A percentile compares a stretch with the other conserved stretches of the same genome.
These are phyloP conservation scores for Anabacerthia variegaticeps DNA, from an alignment of 2,797 vertebrate species.

Conservation along the genomic window DNA sequence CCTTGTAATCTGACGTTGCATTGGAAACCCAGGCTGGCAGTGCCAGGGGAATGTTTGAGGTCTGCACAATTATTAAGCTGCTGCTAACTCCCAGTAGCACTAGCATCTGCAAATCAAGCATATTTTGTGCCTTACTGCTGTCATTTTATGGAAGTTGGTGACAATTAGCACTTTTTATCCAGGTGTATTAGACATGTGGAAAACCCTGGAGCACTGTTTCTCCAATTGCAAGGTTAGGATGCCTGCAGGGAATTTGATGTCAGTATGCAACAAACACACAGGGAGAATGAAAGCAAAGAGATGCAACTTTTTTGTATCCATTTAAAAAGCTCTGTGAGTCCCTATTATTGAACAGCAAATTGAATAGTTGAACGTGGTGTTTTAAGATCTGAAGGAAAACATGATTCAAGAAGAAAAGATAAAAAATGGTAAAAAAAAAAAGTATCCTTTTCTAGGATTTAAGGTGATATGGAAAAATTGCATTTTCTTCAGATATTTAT, in stretches of 20 bases:
- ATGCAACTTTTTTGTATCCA: not conserved
- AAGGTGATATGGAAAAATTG: not conserved
- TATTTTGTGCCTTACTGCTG: slow-evolving; percentile 64
- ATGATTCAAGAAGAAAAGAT: not conserved
- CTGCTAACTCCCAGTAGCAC: slow-evolving; percentile 30
- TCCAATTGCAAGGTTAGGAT: slow-evolving; percentile 16
- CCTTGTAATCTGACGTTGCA: not conserved
- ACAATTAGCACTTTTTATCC: slow-evolving; percentile 57
- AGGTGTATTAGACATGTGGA: slow-evolving; percentile 44
- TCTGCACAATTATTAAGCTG: slow-evolving; percentile 47
- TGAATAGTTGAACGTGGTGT: not conserved
- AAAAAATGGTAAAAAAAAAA: not conserved
- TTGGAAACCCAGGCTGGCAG: slow-evolving; percentile 10
- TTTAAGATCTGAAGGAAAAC: not conserved
- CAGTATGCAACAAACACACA: slow-evolving; percentile 14
- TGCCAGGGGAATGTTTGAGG: slow-evolving; percentile 11
- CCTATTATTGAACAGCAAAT: not conserved
- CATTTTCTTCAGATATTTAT: not conserved
- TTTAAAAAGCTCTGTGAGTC: not conserved
- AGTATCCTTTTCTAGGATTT: not conserved
- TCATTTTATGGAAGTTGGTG: slow-evolving; percentile 44
- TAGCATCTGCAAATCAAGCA: slow-evolving; percentile 31
- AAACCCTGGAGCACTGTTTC: slow-evolving; percentile 7
- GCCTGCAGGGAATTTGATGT: slow-evolving; percentile 16
- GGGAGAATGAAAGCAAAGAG: slow-evolving; percentile 19